Evolutionary conservation across 2,113 vertebrate genomes (phyloP).

Genomic region (Okapia johnstoni): DNA sequence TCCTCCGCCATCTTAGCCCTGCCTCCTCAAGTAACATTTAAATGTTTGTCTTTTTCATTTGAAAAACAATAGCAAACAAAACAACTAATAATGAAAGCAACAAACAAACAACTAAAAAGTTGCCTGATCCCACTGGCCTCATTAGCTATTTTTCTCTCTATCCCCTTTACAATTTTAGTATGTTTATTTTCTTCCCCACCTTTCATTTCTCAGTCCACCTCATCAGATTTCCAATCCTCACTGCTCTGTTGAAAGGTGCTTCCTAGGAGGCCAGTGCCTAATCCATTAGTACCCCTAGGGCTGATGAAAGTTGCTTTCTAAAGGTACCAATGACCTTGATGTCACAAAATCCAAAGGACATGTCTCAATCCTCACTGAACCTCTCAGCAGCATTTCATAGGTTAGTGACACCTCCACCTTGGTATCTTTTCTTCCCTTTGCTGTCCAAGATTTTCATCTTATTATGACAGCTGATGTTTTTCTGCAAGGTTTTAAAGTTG

Average conservation of each 20-base stretch:
- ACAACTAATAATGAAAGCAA: neutral
- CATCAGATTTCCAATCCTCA: neutral
- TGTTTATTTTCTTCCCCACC: neutral
- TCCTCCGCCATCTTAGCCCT: too few species aligned
- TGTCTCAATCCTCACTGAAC: neutral
- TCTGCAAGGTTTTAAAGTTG: neutral
- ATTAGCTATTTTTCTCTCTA: neutral
- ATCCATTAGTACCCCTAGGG: conserved; percentile 81
- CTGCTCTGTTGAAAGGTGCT: neutral
- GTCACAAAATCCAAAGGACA: neutral
- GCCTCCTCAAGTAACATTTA: too few species aligned
- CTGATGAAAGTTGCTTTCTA: neutral
- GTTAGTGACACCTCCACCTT: neutral
- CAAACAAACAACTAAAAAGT: neutral
- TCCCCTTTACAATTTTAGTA: neutral
- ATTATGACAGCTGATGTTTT: neutral
- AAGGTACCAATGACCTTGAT: neutral
- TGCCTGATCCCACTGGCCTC: neutral
- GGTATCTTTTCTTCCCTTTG: neutral
- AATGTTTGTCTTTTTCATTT: neutral
- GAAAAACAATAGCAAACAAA: neutral
- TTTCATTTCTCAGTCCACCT: neutral
- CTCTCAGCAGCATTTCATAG: neutral
- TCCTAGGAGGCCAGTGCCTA: conserved; percentile 78
- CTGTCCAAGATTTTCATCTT: neutral